Conservation (phyloP, 1,140 invertebrate species). For the Hylaeus volcanicus region DNA sequence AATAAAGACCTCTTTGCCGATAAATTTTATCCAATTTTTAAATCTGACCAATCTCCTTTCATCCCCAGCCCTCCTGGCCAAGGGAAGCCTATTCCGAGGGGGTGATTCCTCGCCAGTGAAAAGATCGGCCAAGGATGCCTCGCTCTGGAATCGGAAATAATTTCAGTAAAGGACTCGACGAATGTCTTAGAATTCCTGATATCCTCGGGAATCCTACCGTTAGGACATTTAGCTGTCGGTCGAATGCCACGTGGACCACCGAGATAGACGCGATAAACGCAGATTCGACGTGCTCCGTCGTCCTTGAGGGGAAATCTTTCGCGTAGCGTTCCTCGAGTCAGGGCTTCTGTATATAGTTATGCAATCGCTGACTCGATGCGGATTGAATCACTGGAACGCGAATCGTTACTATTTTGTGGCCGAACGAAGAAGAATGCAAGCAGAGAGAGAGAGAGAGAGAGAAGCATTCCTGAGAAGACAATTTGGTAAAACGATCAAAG, state of each 20-base stretch:
- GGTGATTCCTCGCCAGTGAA: too few relatives aligned
- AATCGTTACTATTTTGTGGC: neutral
- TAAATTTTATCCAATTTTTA: slow-evolving; percentile 11
- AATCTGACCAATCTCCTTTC: neutral
- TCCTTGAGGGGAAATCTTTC: neutral
- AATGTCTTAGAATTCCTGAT: neutral
- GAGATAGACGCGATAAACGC: neutral
- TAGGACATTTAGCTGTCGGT: too few relatives aligned
- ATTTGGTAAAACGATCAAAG: slow-evolving; percentile 17
- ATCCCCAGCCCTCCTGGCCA: neutral
- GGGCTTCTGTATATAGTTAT: neutral
- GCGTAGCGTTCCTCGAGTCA: neutral
- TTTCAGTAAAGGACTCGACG: neutral
- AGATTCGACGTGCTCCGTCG: neutral
- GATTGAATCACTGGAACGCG: neutral
- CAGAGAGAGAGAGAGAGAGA: slow-evolving; percentile 1
- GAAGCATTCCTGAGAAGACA: slow-evolving; percentile 36
- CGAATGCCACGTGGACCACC: neutral
- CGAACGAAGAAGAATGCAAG: neutral
- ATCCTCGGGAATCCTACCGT: neutral
- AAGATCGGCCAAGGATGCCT: too few relatives aligned
- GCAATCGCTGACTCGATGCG: neutral
- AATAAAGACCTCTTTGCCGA: neutral
- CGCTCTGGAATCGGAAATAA: neutral
- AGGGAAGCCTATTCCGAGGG: neutral